Evolutionary conservation across 2,113 vertebrate genomes (phyloP), one percentile per base, ranked within the genome.

Genomic region (Hippocampus barbouri): DNA sequence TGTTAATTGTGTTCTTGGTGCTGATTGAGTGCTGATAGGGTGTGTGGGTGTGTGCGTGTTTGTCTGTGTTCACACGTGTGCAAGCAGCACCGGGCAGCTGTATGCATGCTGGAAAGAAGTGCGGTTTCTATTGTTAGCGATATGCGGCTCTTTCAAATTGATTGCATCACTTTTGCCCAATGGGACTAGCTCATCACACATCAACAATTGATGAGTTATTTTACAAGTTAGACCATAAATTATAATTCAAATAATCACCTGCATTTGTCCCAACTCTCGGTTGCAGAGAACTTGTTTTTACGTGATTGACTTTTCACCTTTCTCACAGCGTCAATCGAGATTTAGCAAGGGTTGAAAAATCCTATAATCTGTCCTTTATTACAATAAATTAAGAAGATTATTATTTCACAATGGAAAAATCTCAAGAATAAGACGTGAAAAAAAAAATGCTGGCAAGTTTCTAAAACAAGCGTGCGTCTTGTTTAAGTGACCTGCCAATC

Each of bases 331-430:
- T 68, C 69, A 71, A 78, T 65, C 63, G 72, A 78, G 88, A 75
- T 54, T 70, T 73, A 12, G 21, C 49, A 64, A 71, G 60, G 64
- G 83, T 87, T 75, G 79, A 79, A 54, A 88, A 88, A 86, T 83
- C 86, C 69, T 84, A 78, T 91, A 90, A 92, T 90, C 88, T 92
- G 85, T 82, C 66, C 83, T 91, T 92, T 90, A 91, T 90, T 91
- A 77, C 83, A 86, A 84, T 86, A 91, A 83, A 65, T 90, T 88
- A 89, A 90, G 84, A 71, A 79, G 91, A 91, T 91, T 92, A 90
- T 87, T 88, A 85, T 88, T 88, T 68, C 81, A 86, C 85, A 86
- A 86, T 86, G 86, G 85, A 91, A 91, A 88, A 84, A 86, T 69
- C 86, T 88, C 60, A 69, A 79, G 82, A 82, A 82, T 91, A 90